Evolutionary conservation across 2,113 vertebrate genomes (phyloP), one percentile per base, ranked within the genome.

Genomic region (Lamprotornis superbus): DNA sequence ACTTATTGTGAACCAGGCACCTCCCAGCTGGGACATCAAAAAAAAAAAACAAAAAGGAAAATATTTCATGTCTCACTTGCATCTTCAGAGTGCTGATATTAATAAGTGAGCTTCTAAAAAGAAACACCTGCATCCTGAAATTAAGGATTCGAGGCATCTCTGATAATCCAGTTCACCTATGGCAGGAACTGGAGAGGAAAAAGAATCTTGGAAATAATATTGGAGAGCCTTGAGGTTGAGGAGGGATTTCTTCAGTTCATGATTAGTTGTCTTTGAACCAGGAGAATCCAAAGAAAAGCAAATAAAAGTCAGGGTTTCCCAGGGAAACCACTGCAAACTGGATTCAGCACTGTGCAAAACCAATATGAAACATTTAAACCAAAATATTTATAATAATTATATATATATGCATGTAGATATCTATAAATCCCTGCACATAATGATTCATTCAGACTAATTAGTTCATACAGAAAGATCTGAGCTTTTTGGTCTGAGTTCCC

Each of bases 51-150:
- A 28, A 81, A 89, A 82, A 93, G 30, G 68, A 80, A 96, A 94
- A 83, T 83, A 78, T 92, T 97, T 95, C 63, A 91, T 56, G 69
- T 82, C 39, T 95, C n/a, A 15, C 71, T 98, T 98, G 97, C 90
- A 96, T 96, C 96, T 96, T 76, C 68, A 31, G 87, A 91, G 94
- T 82, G 90, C 46, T 23, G 42, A 82, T 86, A 93, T 95, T 95
- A 78, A n/a, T 53, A 52, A 95, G 87, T 55, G 95, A 92, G 93
- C 89, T 93, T 92, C 95, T 73, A 53, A 89, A 96, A 95, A 96
- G 75, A 56, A 93, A 77, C 92, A 97, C 89, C 95, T 97, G 95
- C 94, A 96, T 71, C 79, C 90, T 33, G 69, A 92, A 97, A 97
- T 97, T 79, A 95, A 83, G 49, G 20, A 93, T 97, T 93, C 30